Conservation (phyloP, 2,888 invertebrate species). For the Itoplectis maculator region DNA sequence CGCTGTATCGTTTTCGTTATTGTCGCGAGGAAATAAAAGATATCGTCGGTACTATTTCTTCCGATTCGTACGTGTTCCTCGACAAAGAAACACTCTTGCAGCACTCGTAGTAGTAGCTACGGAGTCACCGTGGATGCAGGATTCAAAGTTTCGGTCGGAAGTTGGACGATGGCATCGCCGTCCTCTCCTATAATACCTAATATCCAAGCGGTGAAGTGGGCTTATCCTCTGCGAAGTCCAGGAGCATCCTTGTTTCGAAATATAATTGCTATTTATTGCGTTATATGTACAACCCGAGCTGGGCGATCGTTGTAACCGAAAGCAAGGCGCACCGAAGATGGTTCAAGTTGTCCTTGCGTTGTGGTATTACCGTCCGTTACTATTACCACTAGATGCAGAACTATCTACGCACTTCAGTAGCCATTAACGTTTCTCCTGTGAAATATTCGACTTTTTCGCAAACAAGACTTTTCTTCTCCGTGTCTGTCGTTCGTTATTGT, state of each 20-base stretch:
- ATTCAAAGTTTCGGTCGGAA: slow-evolving; percentile 56
- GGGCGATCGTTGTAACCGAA: slow-evolving; percentile 19
- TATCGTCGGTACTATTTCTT: slow-evolving; percentile 29
- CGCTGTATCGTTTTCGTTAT: slow-evolving; percentile 54
- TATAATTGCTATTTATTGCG: slow-evolving; percentile 79
- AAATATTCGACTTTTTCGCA: slow-evolving; percentile 36
- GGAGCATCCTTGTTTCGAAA: slow-evolving; percentile 67
- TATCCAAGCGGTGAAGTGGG: slow-evolving; percentile 47
- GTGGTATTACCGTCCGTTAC: slow-evolving; percentile 40
- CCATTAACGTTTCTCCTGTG: slow-evolving; percentile 18
- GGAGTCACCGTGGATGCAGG: slow-evolving; percentile 35
- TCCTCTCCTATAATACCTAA: slow-evolving; percentile 46
- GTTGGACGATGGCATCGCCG: slow-evolving; percentile 31
- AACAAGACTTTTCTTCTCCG: slow-evolving; percentile 48
- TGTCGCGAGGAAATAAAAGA: slow-evolving; percentile 31
- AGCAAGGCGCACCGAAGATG: slow-evolving; percentile 29
- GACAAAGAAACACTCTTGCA: neutral
- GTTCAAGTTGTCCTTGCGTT: slow-evolving; percentile 32
- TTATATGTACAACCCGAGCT: slow-evolving; percentile 54
- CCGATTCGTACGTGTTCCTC: slow-evolving; percentile 2
- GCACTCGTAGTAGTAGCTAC: slow-evolving; percentile 9
- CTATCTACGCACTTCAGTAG: slow-evolving; percentile 12
- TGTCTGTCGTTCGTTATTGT: slow-evolving; percentile 40
- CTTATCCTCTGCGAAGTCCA: slow-evolving; percentile 44
- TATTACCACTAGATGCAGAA: slow-evolving; percentile 25